A percentile compares a stretch with the other conserved stretches of the same genome.
Evolutionary conservation across 2,888 invertebrate genomes (phyloP).

Genomic region (Lycaena phlaeas): DNA sequence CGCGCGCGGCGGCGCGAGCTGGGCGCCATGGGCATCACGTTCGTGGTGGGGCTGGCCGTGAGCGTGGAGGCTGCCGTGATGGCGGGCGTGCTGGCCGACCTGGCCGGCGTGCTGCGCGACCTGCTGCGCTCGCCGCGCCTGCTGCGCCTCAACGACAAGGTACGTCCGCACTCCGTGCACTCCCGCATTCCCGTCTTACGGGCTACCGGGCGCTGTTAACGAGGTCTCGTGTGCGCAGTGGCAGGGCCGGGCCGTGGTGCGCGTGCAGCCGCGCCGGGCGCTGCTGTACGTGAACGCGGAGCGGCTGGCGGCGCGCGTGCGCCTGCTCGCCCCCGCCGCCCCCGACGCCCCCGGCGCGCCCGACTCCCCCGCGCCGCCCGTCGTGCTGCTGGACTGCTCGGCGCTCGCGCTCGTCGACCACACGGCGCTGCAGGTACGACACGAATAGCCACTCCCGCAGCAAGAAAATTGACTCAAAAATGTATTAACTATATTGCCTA

Average conservation of each 20-base stretch:
- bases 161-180: too few relatives aligned
- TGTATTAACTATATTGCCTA: too few relatives aligned
- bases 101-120: conserved; percentile 75
- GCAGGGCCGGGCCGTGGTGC: conserved; percentile 28
- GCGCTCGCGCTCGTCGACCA: conserved; percentile 75
- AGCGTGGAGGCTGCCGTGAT: conserved; percentile 88
- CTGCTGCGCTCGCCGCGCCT: conserved; percentile 61
- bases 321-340: conserved; percentile 16
- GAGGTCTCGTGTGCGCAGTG: conserved; percentile 10
- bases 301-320: conserved; percentile 20
- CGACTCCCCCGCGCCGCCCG: conserved; percentile 29
- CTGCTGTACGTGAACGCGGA: conserved; percentile 77
- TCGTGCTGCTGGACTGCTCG: conserved; percentile 26
- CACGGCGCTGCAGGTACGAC: conserved; percentile 75
- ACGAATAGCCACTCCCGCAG: too few relatives aligned
- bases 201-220: too few relatives aligned
- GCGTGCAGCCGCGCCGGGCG: conserved; percentile 43
- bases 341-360: conserved; percentile 18
- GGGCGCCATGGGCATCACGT: conserved; percentile 77
- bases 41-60: conserved; percentile 72
- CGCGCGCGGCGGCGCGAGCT: conserved; percentile 76
- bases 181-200: too few relatives aligned
- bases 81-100: conserved; percentile 77
- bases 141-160: conserved; percentile 17
- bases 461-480: too few relatives aligned